Conservation (phyloP, 2,888 invertebrate species). For the Drosophila prolongata region DNA sequence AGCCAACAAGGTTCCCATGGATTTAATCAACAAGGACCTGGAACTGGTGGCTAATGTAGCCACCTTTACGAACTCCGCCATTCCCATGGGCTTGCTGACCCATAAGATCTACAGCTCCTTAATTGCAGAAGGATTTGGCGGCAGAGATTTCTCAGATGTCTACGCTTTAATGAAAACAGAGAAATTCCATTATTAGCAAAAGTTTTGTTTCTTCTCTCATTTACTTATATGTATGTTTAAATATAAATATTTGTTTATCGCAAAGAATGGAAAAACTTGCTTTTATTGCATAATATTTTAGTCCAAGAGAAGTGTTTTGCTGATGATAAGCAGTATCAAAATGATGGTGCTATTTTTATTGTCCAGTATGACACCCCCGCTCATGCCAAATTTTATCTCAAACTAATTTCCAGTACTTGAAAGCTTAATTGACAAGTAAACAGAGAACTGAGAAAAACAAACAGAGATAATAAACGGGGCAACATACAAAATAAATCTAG, state of each 20-base stretch:
- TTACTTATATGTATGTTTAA: neutral
- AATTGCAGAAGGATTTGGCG: conserved; percentile 90
- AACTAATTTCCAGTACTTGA: conserved; percentile 37
- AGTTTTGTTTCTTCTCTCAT: conserved; percentile 6
- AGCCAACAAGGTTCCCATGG: conserved; percentile 92
- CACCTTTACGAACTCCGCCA: conserved; percentile 90
- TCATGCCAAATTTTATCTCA: neutral
- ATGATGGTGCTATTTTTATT: neutral
- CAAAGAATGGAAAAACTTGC: conserved; percentile 4
- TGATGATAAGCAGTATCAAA: conserved; percentile 50
- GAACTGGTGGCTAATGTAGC: conserved; percentile 95
- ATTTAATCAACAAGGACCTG: conserved; percentile 96
- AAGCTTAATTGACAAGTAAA: conserved; percentile 44
- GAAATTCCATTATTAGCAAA: conserved; percentile 54
- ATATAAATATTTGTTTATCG: conserved; percentile 26
- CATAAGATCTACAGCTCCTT: conserved; percentile 95
- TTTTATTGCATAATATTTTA: conserved; percentile 7
- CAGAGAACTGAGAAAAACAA: conserved; percentile 58
- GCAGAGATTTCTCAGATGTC: conserved; percentile 96
- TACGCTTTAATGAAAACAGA: conserved; percentile 90
- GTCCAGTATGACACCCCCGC: neutral
- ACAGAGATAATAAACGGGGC: conserved; percentile 30
- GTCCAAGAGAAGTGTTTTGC: neutral
- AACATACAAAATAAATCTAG: neutral
- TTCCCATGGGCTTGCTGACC: conserved; percentile 94